These are phyloP conservation scores for Morinoia aosen DNA, from an alignment of 2,888 invertebrate species.

Conservation along the genomic window DNA sequence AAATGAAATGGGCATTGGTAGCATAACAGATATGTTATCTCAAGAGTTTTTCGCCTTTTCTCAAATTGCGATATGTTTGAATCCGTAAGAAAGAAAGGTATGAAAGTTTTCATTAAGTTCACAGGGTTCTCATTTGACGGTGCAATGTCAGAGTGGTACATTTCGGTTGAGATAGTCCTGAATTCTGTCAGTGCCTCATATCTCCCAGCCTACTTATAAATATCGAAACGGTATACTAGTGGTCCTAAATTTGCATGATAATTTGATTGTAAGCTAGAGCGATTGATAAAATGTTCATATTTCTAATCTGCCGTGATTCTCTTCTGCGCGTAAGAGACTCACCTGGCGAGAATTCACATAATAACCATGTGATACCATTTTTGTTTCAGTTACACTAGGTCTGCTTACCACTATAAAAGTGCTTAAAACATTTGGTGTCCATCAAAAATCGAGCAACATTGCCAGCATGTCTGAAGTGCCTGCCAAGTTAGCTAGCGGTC, in stretches of 20 bases:
- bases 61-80: not conserved
- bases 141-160: too few species aligned
- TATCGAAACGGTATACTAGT: too few species aligned
- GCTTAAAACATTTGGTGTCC: not conserved
- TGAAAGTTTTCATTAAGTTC: not conserved
- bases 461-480: not conserved
- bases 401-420: not conserved
- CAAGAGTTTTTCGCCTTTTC: too few species aligned
- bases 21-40: too few species aligned
- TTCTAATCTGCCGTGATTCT: not conserved
- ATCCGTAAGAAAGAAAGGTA: not conserved
- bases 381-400: not conserved
- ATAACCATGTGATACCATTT: not conserved
- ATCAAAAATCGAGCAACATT: not conserved
- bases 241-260: too few species aligned
- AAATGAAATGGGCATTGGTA: too few species aligned
- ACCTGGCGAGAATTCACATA: not conserved
- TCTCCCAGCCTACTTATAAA: too few species aligned
- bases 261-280: too few species aligned
- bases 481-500: constrained; percentile 46
- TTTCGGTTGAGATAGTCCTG: too few species aligned
- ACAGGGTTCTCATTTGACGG: not conserved
- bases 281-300: not conserved
- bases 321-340: not conserved
- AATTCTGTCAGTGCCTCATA: too few species aligned